A percentile compares a stretch with the other conserved stretches of the same genome.
These are phyloP conservation scores for Lichenostomus cassidix DNA, from an alignment of 2,113 vertebrate genomes.

Conservation along the genomic window DNA sequence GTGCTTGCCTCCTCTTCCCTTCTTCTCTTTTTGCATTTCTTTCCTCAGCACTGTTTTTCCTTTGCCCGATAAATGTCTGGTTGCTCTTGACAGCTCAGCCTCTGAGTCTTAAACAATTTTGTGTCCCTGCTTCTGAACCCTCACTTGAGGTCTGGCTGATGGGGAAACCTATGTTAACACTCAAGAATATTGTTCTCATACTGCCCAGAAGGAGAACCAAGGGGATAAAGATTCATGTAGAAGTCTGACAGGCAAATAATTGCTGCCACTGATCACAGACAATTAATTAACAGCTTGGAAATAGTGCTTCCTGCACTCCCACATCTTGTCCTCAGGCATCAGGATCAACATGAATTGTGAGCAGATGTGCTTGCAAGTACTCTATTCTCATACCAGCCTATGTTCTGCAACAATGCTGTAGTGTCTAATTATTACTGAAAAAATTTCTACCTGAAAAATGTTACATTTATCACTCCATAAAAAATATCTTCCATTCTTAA, in stretches of 20 bases:
- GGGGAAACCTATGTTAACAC: neutral
- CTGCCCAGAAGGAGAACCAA: neutral
- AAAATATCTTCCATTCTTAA: neutral
- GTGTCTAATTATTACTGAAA: neutral
- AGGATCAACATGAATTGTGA: neutral
- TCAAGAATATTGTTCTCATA: neutral
- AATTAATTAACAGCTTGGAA: neutral
- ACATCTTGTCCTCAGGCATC: neutral
- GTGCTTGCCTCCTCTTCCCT: neutral
- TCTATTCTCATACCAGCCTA: neutral
- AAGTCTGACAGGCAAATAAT: neutral
- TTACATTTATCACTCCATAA: neutral
- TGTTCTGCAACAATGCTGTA: neutral
- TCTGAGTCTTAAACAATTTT: neutral
- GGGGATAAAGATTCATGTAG: neutral
- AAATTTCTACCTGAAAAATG: neutral
- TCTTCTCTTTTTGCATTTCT: neutral
- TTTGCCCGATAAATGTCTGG: neutral
- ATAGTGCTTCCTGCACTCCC: neutral
- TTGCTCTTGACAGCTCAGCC: neutral
- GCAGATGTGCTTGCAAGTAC: neutral
- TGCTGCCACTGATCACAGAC: neutral
- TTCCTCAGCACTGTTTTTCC: neutral
- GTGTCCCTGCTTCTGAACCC: neutral
- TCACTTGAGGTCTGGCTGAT: accelerated